phyloP scores from a whole-genome alignment of 2,113 vertebrate species.

The Pholis gunnellus region DNA sequence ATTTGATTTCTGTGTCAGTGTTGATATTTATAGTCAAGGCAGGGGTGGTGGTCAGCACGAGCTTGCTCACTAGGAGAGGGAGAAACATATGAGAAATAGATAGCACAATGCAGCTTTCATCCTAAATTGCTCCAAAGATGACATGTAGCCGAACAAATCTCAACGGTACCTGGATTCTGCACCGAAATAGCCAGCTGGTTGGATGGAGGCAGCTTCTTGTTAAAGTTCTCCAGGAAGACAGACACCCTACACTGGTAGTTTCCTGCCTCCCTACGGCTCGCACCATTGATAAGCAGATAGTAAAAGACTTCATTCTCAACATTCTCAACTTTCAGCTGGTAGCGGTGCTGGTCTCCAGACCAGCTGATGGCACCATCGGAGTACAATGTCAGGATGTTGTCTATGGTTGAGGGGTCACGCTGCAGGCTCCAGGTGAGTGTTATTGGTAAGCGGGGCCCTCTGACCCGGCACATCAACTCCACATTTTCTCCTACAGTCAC shows the following conservation, averaged over 20 bases:
- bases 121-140: background rate
- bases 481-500: slow-evolving; percentile 59
- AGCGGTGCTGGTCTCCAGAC: slow-evolving; percentile 66
- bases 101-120: background rate
- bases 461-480: slow-evolving; percentile 73
- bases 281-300: slow-evolving; percentile 76
- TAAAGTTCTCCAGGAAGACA: slow-evolving; percentile 73
- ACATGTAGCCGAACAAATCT: background rate
- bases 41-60: slow-evolving; percentile 51
- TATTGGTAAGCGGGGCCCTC: slow-evolving; percentile 46
- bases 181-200: slow-evolving; percentile 79
- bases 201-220: slow-evolving; percentile 66
- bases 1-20: slow-evolving; percentile 71
- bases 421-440: slow-evolving; percentile 84
- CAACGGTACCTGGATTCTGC: slow-evolving; percentile 83
- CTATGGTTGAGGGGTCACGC: slow-evolving; percentile 23
- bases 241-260: slow-evolving; percentile 83
- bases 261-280: slow-evolving; percentile 72
- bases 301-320: slow-evolving; percentile 40
- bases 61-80: slow-evolving; percentile 64
- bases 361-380: slow-evolving; percentile 81
- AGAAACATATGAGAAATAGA: slow-evolving; percentile 17
- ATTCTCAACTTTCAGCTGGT: slow-evolving; percentile 76
- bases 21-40: slow-evolving; percentile 1
- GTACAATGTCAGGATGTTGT: slow-evolving; percentile 75